Evolutionary conservation across 2,113 vertebrate genomes (phyloP).

Genomic region (Podilymbus podiceps): DNA sequence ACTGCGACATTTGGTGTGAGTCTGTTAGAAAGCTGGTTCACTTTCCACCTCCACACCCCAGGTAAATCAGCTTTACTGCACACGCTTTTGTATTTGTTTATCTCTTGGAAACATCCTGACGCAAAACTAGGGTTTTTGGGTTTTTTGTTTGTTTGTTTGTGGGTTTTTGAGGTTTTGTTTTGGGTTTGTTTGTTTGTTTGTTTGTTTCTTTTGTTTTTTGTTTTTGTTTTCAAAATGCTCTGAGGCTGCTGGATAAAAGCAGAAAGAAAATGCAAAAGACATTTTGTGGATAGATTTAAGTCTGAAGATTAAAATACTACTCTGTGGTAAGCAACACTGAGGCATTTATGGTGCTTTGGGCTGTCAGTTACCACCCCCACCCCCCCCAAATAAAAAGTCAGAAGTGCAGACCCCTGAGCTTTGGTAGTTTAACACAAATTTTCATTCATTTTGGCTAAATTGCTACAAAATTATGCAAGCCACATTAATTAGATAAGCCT

Average conservation of each 20-base stretch:
- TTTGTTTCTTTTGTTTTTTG: no score
- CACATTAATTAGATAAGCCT: background rate
- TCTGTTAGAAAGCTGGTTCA: background rate
- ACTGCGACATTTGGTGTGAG: background rate
- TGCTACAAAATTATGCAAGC: background rate
- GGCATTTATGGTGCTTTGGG: background rate
- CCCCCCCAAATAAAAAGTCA: background rate
- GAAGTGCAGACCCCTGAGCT: background rate
- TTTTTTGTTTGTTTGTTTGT: no score
- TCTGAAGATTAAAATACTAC: background rate
- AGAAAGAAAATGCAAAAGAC: background rate
- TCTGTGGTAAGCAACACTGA: background rate
- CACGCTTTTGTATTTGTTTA: background rate
- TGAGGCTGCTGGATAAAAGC: background rate
- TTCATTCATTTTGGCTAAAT: constrained; percentile 6
- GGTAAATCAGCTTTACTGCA: background rate
- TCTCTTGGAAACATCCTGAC: background rate
- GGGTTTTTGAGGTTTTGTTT: no score
- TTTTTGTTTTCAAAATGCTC: background rate
- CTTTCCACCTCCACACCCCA: background rate
- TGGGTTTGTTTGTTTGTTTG: no score
- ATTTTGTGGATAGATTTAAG: background rate
- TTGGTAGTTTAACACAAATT: background rate
- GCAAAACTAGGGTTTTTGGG: background rate
- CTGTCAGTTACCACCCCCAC: background rate